These are phyloP conservation scores for Lasioglossum vierecki DNA, from an alignment of 2,888 invertebrate species.

Conservation along the genomic window DNA sequence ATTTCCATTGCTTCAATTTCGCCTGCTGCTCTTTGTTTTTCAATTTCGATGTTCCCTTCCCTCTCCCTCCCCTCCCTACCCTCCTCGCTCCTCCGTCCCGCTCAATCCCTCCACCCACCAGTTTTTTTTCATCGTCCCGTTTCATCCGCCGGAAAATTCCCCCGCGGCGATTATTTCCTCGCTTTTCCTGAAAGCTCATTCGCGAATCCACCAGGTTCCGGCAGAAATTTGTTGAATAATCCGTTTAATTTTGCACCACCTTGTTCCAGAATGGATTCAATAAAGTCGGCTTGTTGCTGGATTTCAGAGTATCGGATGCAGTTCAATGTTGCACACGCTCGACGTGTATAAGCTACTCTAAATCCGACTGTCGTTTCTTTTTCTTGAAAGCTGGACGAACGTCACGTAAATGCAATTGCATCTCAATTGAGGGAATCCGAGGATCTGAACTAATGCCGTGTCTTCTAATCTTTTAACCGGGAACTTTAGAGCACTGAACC, in stretches of 20 bases:
- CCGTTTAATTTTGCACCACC: constrained; percentile 29
- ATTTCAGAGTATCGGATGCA: not conserved
- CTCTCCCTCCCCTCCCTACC: not conserved
- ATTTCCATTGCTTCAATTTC: constrained; percentile 51
- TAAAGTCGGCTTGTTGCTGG: constrained; percentile 31
- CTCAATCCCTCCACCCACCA: not conserved
- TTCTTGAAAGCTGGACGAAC: not conserved
- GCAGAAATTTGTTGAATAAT: constrained; percentile 27
- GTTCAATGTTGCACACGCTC: not conserved
- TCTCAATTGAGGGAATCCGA: not conserved
- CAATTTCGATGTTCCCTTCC: constrained; percentile 30
- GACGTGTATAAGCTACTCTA: not conserved
- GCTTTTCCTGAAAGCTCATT: constrained; percentile 18
- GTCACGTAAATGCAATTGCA: not conserved
- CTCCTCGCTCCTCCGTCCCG: not conserved
- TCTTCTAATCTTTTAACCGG: too few relatives aligned
- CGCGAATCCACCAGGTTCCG: constrained; percentile 10
- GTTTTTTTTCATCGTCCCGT: constrained; percentile 18
- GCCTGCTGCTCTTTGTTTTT: constrained; percentile 31
- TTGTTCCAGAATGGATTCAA: constrained; percentile 14
- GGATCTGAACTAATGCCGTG: too few relatives aligned
- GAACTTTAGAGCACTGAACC: too few relatives aligned
- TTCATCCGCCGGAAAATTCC: constrained; percentile 27
- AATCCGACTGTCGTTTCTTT: not conserved
- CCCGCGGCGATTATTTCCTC: constrained; percentile 37